phyloP scores from a whole-genome alignment of 2,888 invertebrate genomes.

The Deilephila porcellus region DNA sequence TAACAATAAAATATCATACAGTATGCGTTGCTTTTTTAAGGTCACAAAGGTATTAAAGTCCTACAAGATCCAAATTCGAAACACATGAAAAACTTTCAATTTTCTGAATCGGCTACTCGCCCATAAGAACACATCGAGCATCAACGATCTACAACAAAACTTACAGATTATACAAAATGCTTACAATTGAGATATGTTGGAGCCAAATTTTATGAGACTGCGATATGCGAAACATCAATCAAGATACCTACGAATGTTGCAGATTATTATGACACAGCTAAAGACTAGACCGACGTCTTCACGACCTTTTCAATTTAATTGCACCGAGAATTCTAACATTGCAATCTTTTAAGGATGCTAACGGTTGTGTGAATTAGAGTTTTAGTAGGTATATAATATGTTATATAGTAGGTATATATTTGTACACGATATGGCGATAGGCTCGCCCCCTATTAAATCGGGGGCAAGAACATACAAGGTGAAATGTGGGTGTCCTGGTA shows the following conservation, averaged over 20 bases:
- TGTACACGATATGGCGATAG: too few species aligned
- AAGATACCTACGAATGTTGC: slow-evolving; percentile 11
- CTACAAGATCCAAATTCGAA: too few species aligned
- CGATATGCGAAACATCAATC: slow-evolving; percentile 21
- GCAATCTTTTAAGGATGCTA: background rate
- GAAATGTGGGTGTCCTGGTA: too few species aligned
- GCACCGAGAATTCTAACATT: background rate
- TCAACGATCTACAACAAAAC: background rate
- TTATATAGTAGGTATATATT: background rate
- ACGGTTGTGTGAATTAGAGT: background rate
- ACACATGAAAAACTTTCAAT: too few species aligned
- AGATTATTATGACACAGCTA: background rate
- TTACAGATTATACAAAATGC: background rate
- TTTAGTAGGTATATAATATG: background rate
- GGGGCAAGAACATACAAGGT: too few species aligned
- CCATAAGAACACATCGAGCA: too few species aligned
- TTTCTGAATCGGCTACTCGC: too few species aligned
- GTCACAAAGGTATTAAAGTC: too few species aligned
- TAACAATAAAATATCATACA: too few species aligned
- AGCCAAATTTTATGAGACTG: background rate
- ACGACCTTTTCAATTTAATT: slow-evolving; percentile 16
- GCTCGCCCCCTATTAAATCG: too few species aligned
- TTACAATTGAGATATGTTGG: background rate
- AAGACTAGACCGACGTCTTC: background rate
- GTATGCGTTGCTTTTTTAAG: too few species aligned